These are phyloP conservation scores for Callospermophilus lateralis DNA, from an alignment of 2,113 vertebrate species.

Conservation along the genomic window DNA sequence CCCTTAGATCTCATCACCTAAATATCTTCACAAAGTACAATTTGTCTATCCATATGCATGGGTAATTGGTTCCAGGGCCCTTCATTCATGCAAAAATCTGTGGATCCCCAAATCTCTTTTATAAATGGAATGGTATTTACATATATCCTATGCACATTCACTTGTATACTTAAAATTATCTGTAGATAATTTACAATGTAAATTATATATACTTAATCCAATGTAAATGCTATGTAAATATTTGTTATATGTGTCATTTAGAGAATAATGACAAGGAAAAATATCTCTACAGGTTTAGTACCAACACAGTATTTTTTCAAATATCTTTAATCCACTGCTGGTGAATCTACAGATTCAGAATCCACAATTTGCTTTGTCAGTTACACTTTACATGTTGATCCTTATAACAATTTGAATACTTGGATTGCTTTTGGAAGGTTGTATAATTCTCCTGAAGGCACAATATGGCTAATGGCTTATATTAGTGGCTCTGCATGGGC, in stretches of 20 bases:
- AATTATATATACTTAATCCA: neutral
- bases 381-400: slow-evolving; percentile 9
- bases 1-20: neutral
- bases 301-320: neutral
- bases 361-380: neutral
- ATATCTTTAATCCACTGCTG: neutral
- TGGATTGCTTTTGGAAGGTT: slow-evolving; percentile 57
- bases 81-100: neutral
- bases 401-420: slow-evolving; percentile 49
- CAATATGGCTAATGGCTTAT: slow-evolving; percentile 64
- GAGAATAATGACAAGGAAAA: neutral
- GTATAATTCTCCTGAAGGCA: slow-evolving; percentile 68
- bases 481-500: slow-evolving; percentile 63
- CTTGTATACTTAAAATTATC: neutral
- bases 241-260: neutral
- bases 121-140: neutral
- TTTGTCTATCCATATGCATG: neutral
- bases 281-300: neutral
- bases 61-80: neutral
- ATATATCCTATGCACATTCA: neutral
- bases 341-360: neutral
- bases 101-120: neutral
- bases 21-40: neutral
- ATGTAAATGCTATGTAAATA: neutral
- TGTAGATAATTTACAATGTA: neutral